Evolutionary conservation across 2,113 vertebrate genomes (phyloP), one percentile per base, ranked within the genome.

Genomic region (Sturnira hondurensis): DNA sequence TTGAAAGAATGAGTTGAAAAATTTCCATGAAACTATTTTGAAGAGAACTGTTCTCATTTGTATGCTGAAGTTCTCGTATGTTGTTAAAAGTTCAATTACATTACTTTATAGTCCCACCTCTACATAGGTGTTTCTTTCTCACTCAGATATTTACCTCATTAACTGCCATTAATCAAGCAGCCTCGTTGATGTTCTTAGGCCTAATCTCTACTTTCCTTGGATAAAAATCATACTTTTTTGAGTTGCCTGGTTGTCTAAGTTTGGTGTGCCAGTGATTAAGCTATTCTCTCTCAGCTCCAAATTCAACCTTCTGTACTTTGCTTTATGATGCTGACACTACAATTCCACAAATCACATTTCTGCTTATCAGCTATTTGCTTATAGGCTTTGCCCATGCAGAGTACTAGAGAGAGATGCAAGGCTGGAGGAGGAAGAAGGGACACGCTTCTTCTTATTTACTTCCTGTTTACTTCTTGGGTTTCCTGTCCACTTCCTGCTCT

Each of bases 31-130:
- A 95, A 84, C 28, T n/a, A n/a, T 45, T 80, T 33, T 94, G 65
- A 70, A 94, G 19, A 83, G 24, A 92, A 80, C n/a, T 33, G 68
- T 58, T 74, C 85, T 96, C 88, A 92, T 91, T 87, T 92, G 80
- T 87, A 92, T 85, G 89, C 89, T 87, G 76, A 95, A 95, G 19
- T 95, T 94, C 68, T 92, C 78, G 70, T 58, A 33, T 50, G 65
- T 38, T 94, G 63, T 95, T 96, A 77, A 96, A 94, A 96, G 78
- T 71, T 90, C 91, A 95, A 38, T 87, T 88, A 76, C 24, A 65
- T 91, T 56, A 74, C 63, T 95, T 96, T 89, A 89, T 63, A 94
- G 47, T 33, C 91, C 83, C 31, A 93, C 84, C 52, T 93, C 84
- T 86, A n/a, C 26, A n/a, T 82, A 87, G 56, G 43, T 84, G 38